Evolutionary conservation across 2,113 vertebrate genomes (phyloP), one percentile per base, ranked within the genome.

Genomic region (Sclerurus mexicanus): DNA sequence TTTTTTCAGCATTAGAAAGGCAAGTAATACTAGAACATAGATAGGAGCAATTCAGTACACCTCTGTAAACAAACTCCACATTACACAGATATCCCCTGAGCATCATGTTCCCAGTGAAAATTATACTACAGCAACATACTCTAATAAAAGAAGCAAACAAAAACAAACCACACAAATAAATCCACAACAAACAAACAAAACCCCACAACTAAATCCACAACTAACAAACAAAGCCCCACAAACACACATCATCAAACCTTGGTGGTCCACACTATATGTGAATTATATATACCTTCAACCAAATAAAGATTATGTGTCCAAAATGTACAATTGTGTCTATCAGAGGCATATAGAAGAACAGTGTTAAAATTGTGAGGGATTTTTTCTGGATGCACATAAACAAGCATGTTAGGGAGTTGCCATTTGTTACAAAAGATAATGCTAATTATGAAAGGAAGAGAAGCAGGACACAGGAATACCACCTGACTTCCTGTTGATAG

Each of bases 401-500:
- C 3, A 62, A 11, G 7, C 9, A 55, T 10, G 21, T 3, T 4
- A 27, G 5, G 28, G 9, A 53, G 42, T 18, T 6, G 1, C 3
- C 8, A 17, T 62, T 35, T 79, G 7, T 42, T 91, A 77, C 3
- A 8, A 40, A 56, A 85, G 8, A 14, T 15, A 49, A 63, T 6
- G 11, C 4, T 72, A 25, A 68, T 1, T 3, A 4, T 46, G 35
- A 76, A 63, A 40, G 14, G 9, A 86, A 67, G 31, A 79, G n/a
- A 44, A 80, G 5, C 35, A 73, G 25, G 30, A 52, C 15, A 44
- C 4, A 25, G 15, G 12, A 2, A 0, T 31, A 58, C 16, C 20
- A 73, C 8, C 23, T 12, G 3, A 31, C 12, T 49, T 80, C 63
- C 58, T 59, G 30, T 28, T 64, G 22, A 10, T 25, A 40, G 11